These are phyloP conservation scores for Dorcus hopei DNA, from an alignment of 2,888 invertebrate genomes.

Conservation along the genomic window DNA sequence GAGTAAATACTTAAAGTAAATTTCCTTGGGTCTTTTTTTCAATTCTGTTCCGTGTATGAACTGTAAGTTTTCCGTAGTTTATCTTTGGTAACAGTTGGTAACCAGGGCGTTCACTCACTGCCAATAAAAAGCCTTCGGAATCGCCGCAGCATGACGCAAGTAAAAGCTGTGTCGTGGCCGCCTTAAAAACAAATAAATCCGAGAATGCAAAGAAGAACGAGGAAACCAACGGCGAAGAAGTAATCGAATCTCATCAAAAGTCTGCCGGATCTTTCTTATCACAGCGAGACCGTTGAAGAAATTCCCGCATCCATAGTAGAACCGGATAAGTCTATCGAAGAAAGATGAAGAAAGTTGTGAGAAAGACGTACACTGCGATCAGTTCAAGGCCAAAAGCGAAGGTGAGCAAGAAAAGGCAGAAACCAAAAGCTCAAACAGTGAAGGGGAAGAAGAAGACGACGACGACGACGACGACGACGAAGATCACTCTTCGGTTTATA, in stretches of 20 bases:
- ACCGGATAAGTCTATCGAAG: neutral
- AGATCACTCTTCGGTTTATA: neutral
- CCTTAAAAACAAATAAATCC: neutral
- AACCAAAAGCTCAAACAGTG: neutral
- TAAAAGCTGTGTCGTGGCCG: neutral
- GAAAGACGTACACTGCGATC: neutral
- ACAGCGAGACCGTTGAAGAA: neutral
- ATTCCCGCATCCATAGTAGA: neutral
- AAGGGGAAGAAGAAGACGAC: neutral
- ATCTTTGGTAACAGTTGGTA: too few relatives aligned
- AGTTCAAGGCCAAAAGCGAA: neutral
- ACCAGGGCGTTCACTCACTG: too few relatives aligned
- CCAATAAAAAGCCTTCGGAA: too few relatives aligned
- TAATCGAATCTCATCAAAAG: neutral
- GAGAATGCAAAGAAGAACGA: neutral
- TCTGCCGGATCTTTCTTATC: neutral
- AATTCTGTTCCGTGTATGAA: too few relatives aligned
- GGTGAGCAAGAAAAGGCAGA: neutral
- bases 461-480: neutral
- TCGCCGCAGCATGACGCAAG: neutral
- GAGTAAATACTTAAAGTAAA: too few relatives aligned
- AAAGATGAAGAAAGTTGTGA: neutral
- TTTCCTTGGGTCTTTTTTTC: too few relatives aligned
- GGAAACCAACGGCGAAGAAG: neutral
- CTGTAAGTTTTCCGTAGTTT: too few relatives aligned